Conservation (phyloP, 2,888 invertebrate species). For the Hemicrepidius hirtus region DNA sequence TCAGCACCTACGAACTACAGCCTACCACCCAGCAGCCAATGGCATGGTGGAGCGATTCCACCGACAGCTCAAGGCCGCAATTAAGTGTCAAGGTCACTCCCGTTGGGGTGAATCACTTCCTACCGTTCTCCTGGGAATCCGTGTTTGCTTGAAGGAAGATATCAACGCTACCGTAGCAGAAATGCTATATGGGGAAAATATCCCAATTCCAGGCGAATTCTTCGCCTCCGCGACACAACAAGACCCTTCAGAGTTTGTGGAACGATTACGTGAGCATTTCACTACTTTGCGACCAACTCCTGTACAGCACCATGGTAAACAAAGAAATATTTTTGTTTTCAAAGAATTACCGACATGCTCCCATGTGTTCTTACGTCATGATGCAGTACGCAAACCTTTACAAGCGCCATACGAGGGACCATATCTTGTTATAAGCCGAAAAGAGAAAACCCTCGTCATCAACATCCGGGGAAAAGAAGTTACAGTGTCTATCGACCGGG, state of each 20-base stretch:
- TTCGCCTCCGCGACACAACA: neutral
- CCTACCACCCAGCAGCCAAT: conserved; percentile 67
- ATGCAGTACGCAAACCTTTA: conserved; percentile 55
- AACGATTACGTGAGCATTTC: conserved; percentile 41
- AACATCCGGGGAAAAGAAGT: conserved; percentile 36
- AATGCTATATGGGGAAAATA: conserved; percentile 61
- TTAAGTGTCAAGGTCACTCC: conserved; percentile 55
- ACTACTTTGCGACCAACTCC: conserved; percentile 19
- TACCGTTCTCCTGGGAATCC: conserved; percentile 63
- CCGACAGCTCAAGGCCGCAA: conserved; percentile 61
- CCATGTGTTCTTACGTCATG: conserved; percentile 58
- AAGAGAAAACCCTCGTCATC: conserved; percentile 48
- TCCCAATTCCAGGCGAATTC: conserved; percentile 60
- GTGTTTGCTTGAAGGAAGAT: conserved; percentile 62
- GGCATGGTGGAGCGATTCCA: conserved; percentile 65
- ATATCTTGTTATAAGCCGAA: conserved; percentile 47
- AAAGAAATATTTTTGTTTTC: conserved; percentile 41
- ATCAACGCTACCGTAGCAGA: conserved; percentile 61
- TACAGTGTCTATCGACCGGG: conserved; percentile 53
- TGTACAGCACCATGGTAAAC: conserved; percentile 18
- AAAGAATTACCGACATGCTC: conserved; percentile 44
- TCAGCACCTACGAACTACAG: conserved; percentile 37
- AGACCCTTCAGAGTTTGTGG: neutral
- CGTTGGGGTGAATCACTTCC: conserved; percentile 63
- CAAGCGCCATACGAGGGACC: conserved; percentile 57